These are phyloP conservation scores for Montipora capricornis DNA, from an alignment of 64 coral and sea anemone genomes.

Conservation along the genomic window DNA sequence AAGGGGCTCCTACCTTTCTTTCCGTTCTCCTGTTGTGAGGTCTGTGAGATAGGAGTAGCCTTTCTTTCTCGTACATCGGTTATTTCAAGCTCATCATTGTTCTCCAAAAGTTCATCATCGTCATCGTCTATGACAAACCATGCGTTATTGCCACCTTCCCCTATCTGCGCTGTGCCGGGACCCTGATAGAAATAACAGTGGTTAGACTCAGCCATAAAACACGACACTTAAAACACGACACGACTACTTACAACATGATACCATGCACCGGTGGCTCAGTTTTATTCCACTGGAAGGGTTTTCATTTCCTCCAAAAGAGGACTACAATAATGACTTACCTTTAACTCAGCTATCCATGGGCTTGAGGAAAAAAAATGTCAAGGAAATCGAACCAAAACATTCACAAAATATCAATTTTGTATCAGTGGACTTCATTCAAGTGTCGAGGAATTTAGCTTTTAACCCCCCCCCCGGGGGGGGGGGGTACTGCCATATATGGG, in stretches of 20 bases:
- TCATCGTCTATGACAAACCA: constrained; percentile 73
- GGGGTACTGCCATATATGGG: too few species aligned
- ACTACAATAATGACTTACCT: neutral
- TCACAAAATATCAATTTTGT: neutral
- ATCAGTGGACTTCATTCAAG: too few species aligned
- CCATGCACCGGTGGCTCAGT: too few species aligned
- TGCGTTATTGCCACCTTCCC: constrained; percentile 65
- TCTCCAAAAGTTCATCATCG: constrained; percentile 53
- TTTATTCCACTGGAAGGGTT: neutral
- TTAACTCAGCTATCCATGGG: neutral
- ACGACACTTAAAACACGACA: too few species aligned
- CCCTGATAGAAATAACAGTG: constrained; percentile 44
- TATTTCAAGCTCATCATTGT: constrained; percentile 51
- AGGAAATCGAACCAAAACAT: neutral
- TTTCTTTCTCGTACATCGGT: neutral
- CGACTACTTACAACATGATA: too few species aligned
- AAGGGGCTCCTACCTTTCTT: neutral
- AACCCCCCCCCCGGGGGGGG: too few species aligned
- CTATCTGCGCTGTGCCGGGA: constrained; percentile 84
- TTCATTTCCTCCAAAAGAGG: neutral
- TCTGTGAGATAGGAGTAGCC: neutral
- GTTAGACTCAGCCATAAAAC: too few species aligned
- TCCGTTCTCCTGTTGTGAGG: neutral
- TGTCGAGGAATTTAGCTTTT: too few species aligned
- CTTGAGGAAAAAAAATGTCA: neutral